phyloP scores from a whole-genome alignment of 2,888 invertebrate genomes.

The Callyntrura sp. region DNA sequence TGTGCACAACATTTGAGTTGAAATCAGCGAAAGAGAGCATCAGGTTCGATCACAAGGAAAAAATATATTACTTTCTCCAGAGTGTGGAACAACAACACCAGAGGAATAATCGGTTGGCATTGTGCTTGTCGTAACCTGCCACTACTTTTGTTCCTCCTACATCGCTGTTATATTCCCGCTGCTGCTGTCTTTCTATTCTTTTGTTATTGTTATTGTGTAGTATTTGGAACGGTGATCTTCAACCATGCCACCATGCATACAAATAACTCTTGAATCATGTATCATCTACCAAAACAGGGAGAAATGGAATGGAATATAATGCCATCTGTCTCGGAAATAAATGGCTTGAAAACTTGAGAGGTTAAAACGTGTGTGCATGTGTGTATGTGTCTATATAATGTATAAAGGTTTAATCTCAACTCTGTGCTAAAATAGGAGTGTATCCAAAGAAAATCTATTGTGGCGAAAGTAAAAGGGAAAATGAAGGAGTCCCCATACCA shows the following conservation, averaged over 20 bases:
- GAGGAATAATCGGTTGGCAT: conserved; percentile 58
- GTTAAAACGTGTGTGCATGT: conserved; percentile 28
- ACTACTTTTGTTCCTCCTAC: too few relatives aligned
- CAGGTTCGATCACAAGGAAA: conserved; percentile 43
- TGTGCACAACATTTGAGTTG: neutral
- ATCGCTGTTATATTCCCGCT: too few relatives aligned
- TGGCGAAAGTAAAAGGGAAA: neutral
- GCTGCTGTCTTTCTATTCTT: neutral
- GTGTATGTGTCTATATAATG: conserved; percentile 2
- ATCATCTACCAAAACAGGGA: conserved; percentile 54
- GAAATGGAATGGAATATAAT: conserved; percentile 55
- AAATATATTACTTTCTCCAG: conserved; percentile 57
- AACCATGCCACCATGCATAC: conserved; percentile 57
- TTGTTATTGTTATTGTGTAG: conserved; percentile 48
- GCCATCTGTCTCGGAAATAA: conserved; percentile 66
- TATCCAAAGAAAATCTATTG: conserved; percentile 34
- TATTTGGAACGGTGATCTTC: conserved; percentile 57
- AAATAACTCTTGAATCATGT: conserved; percentile 57
- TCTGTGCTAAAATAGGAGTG: too few relatives aligned
- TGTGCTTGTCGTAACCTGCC: conserved; percentile 35
- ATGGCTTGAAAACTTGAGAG: conserved; percentile 65
- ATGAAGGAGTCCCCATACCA: conserved; percentile 38
- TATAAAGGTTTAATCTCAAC: neutral
- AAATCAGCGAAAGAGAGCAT: conserved; percentile 27
- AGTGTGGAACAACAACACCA: conserved; percentile 45